These are phyloP conservation scores for Dreissena polymorpha DNA, from an alignment of 1,140 invertebrate genomes.

Conservation along the genomic window DNA sequence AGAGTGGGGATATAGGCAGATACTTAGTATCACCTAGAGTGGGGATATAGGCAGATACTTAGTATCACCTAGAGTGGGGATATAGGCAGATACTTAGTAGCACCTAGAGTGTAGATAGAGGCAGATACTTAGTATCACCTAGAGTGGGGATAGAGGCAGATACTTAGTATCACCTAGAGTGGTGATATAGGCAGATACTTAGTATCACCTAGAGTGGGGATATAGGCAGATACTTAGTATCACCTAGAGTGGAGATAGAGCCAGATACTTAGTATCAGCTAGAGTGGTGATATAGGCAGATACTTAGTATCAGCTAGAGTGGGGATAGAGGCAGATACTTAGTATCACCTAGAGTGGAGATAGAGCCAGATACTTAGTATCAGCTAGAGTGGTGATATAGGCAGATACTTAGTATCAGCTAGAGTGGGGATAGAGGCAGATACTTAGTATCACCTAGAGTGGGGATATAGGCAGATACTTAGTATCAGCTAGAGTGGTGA, in stretches of 20 bases:
- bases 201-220: conserved; percentile 85
- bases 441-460: conserved; percentile 87
- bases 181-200: conserved; percentile 84
- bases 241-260: conserved; percentile 83
- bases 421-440: conserved; percentile 81
- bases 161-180: conserved; percentile 87
- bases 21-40: conserved; percentile 87
- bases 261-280: conserved; percentile 90
- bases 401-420: conserved; percentile 90
- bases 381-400: conserved; percentile 83
- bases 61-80: conserved; percentile 85
- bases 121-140: conserved; percentile 90
- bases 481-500: conserved; percentile 85
- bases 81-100: conserved; percentile 88
- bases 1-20: conserved; percentile 79
- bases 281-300: conserved; percentile 79
- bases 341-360: conserved; percentile 85
- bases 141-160: conserved; percentile 81
- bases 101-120: conserved; percentile 84
- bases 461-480: conserved; percentile 84
- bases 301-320: conserved; percentile 87
- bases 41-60: conserved; percentile 84
- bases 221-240: conserved; percentile 88
- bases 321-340: conserved; percentile 85
- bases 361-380: conserved; percentile 89